A percentile compares a stretch with the other conserved stretches of the same genome.
phyloP scores from a whole-genome alignment of 2,888 invertebrate species.

The Zaprionus obscuricornis region DNA sequence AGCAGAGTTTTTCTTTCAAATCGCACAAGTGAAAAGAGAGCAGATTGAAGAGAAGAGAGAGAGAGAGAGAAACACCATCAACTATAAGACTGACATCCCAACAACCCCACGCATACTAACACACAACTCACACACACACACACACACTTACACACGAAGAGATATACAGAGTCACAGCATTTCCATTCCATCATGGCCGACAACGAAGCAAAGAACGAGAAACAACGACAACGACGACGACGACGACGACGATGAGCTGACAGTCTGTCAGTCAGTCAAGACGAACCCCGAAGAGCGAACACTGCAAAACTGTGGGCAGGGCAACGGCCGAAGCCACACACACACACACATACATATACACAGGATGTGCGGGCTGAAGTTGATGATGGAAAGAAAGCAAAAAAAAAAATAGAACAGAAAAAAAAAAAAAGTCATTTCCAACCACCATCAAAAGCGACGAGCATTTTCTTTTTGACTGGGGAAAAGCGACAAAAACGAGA shows the following conservation, averaged over 20 bases:
- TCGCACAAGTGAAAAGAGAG: slow-evolving; percentile 27
- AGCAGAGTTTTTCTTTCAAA: slow-evolving; percentile 43
- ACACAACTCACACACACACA: slow-evolving; percentile 11
- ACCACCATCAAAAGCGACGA: slow-evolving; percentile 41
- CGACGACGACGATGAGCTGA: slow-evolving; percentile 39
- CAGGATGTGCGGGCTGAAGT: slow-evolving; percentile 36
- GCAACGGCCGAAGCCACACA: slow-evolving; percentile 33
- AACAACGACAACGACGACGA: slow-evolving; percentile 22
- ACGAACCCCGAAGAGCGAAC: slow-evolving; percentile 25
- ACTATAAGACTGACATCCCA: slow-evolving; percentile 36
- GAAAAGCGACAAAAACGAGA: slow-evolving; percentile 7
- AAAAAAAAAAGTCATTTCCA: slow-evolving; percentile 37
- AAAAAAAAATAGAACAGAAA: slow-evolving; percentile 3
- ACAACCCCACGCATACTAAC: slow-evolving; percentile 37
- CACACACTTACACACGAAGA: slow-evolving; percentile 13
- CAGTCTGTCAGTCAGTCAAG: slow-evolving; percentile 65
- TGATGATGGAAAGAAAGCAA: slow-evolving; percentile 6
- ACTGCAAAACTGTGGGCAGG: slow-evolving; percentile 32
- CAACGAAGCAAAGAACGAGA: slow-evolving; percentile 31
- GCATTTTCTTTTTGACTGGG: slow-evolving; percentile 40
- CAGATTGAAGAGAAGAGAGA: slow-evolving; percentile 9
- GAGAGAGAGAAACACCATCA: slow-evolving; percentile 40
- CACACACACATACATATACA: not conserved
- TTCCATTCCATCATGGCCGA: slow-evolving; percentile 76
- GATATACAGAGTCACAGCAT: slow-evolving; percentile 32